These are phyloP conservation scores for Microtus ochrogaster DNA, from an alignment of 2,113 vertebrate species.

Conservation along the genomic window DNA sequence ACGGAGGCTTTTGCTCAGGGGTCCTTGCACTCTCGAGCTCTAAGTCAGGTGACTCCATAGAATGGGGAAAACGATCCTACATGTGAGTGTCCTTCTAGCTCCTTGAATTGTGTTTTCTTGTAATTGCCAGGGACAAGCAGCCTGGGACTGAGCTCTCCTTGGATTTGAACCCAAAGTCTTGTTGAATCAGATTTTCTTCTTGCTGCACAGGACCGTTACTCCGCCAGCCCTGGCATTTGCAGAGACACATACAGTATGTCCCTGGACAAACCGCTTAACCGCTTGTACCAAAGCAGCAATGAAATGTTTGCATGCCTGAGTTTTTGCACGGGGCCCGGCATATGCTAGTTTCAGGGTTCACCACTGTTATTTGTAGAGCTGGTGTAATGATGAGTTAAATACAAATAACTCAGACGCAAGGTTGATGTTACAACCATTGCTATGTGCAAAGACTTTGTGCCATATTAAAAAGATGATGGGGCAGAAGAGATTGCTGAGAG, in stretches of 20 bases:
- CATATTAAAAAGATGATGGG: neutral
- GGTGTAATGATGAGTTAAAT: neutral
- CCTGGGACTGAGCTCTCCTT: neutral
- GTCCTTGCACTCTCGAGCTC: neutral
- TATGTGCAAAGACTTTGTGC: neutral
- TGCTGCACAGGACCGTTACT: accelerated
- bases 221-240: neutral
- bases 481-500: neutral
- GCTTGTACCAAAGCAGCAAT: neutral
- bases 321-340: neutral
- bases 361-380: neutral
- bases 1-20: neutral
- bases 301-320: neutral
- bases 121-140: neutral
- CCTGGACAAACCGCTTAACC: neutral
- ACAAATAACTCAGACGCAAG: neutral
- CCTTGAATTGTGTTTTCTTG: neutral
- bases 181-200: neutral
- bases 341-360: neutral
- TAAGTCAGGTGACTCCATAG: neutral
- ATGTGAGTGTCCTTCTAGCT: neutral
- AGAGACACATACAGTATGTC: neutral
- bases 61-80: neutral
- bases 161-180: neutral
- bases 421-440: neutral